phyloP scores from a whole-genome alignment of 1,140 invertebrate species.

The Drosophila gunungcola region DNA sequence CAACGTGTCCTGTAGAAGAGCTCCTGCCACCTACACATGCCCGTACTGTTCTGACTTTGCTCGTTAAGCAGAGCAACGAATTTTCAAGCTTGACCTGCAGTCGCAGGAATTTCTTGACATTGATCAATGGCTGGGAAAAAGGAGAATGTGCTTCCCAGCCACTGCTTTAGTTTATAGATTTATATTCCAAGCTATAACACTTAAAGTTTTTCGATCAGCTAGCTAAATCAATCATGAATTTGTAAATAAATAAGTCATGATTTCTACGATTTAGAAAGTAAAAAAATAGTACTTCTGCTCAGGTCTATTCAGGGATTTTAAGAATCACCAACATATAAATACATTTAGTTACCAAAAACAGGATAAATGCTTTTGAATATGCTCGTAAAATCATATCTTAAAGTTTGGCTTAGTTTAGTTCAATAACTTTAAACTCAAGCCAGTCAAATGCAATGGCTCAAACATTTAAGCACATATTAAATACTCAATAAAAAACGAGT shows the following conservation, averaged over 20 bases:
- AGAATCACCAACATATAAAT: no score
- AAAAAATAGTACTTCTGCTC: no score
- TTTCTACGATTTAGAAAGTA: not conserved
- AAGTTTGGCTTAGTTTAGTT: no score
- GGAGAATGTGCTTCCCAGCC: not conserved
- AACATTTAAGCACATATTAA: no score
- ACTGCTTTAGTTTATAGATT: not conserved
- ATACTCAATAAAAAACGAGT: no score
- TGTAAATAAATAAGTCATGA: not conserved
- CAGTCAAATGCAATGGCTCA: no score
- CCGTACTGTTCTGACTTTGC: conserved; percentile 7
- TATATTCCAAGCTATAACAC: not conserved
- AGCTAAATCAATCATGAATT: conserved; percentile 4
- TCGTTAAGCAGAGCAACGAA: conserved; percentile 44
- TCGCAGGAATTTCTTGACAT: conserved; percentile 8
- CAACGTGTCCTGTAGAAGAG: conserved; percentile 8
- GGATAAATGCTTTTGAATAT: no score
- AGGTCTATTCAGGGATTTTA: no score
- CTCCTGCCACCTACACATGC: conserved; percentile 12
- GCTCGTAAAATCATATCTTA: no score
- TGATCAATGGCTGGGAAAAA: conserved; percentile 33
- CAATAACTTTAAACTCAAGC: no score
- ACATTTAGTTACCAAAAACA: no score
- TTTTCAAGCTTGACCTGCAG: conserved; percentile 36
- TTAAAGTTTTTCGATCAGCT: not conserved